These are phyloP conservation scores for Suillia variegata DNA, from an alignment of 2,888 invertebrate genomes.

Conservation along the genomic window DNA sequence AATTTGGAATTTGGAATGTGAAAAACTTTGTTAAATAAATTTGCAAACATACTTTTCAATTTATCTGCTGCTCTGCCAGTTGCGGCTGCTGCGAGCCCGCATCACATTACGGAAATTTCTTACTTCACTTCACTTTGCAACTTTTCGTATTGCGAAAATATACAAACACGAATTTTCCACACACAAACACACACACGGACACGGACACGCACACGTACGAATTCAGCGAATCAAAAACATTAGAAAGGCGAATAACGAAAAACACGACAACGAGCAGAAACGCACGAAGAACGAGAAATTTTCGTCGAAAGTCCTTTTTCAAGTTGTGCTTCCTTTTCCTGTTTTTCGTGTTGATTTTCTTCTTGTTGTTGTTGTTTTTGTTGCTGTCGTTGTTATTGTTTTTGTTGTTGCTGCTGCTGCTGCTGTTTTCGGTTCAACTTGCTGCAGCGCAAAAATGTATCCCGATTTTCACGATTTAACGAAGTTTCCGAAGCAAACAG, in stretches of 20 bases:
- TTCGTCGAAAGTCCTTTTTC: not conserved
- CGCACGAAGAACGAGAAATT: not conserved
- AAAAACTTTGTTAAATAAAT: too few species aligned
- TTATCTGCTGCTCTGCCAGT: not conserved
- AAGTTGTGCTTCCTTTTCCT: not conserved
- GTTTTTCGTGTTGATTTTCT: not conserved
- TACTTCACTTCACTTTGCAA: not conserved
- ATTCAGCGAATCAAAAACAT: not conserved
- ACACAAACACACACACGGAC: not conserved
- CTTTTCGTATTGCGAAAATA: too few species aligned
- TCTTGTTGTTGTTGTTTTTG: not conserved
- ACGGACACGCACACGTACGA: not conserved
- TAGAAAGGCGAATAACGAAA: not conserved
- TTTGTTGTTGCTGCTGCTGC: not conserved
- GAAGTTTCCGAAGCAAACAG: not conserved
- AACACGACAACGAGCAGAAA: not conserved
- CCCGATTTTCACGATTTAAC: constrained; percentile 21
- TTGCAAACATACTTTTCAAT: too few species aligned
- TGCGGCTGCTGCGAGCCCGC: not conserved
- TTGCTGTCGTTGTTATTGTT: constrained; percentile 1
- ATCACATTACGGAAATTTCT: not conserved
- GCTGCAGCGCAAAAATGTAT: constrained; percentile 15
- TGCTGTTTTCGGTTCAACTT: too few species aligned
- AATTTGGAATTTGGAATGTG: too few species aligned
- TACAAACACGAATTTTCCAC: not conserved